phyloP scores from a whole-genome alignment of 2,797 vertebrate species.

The Novumbra hubbsi region DNA sequence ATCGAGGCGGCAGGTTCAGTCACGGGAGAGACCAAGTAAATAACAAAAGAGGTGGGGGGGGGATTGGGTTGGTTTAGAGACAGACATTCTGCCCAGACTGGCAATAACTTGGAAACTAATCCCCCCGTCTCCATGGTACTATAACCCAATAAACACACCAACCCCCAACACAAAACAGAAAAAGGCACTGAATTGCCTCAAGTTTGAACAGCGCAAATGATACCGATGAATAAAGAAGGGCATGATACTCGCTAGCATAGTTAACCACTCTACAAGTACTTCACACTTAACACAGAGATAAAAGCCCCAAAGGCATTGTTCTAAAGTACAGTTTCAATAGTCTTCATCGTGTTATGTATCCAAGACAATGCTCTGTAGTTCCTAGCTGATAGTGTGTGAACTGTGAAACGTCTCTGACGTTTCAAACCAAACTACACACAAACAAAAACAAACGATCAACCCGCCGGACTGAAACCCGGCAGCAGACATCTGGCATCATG shows the following conservation, averaged over 20 bases:
- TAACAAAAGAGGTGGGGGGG: neutral
- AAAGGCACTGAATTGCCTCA: constrained; percentile 16
- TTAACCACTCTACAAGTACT: constrained; percentile 16
- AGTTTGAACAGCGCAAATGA: constrained; percentile 5
- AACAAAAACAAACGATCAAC: constrained; percentile 3
- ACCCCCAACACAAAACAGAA: constrained; percentile 19
- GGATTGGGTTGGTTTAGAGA: constrained; percentile 1
- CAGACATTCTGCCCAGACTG: constrained; percentile 35
- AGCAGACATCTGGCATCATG: neutral
- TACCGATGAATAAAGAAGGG: constrained; percentile 25
- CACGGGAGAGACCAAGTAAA: constrained; percentile 4
- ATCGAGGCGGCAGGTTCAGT: constrained; percentile 1
- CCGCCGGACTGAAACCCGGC: neutral
- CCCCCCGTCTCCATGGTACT: constrained; percentile 37
- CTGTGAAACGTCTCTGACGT: neutral
- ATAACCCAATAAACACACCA: constrained; percentile 36
- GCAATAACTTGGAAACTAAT: constrained; percentile 38
- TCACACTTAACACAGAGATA: constrained; percentile 20
- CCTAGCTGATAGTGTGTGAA: neutral
- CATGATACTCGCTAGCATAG: constrained; percentile 26
- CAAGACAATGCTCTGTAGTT: neutral
- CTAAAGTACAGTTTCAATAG: neutral
- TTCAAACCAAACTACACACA: constrained; percentile 11
- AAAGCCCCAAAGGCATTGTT: constrained; percentile 48
- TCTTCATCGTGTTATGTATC: constrained; percentile 37